Base-by-base conservation (phyloP, 23 tunicate genomes). In the Botrylloides violaceus region DNA sequence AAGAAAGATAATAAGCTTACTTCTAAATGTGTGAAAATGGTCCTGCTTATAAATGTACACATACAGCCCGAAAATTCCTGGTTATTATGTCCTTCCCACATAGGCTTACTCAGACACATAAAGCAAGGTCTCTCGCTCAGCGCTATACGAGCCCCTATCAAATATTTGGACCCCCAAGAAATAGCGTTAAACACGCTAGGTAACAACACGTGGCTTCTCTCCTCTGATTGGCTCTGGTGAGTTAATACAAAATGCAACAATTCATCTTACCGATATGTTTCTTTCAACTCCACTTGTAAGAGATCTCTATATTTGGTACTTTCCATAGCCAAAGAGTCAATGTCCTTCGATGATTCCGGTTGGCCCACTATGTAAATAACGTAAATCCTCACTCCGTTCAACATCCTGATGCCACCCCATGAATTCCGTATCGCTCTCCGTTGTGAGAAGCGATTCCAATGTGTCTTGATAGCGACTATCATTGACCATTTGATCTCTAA, bases 241-340 rank as follows among this genome's bases (percentile, higher is more conserved):
- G 68, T 87, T 26, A 87, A 73, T 3, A 64, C 75, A 19, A 79
- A 83, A 58, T 71, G 76, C 19, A 80, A 38, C 92, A 84, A 77
- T 60, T 58, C 58, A 58, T 18, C 21, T 43, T 43, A 43, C 53
- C 53, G 53, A 43, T 43, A 43, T 43, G 53, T 43, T 43, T 43
- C 53, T 15, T 43, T 43, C 53, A 43, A 7, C 12, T 43, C 15
- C 9, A 43, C 53, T 43, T 43, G 53, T 9, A 43, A 15, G 9
- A 43, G 15, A 43, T 43, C 53, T 43, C 53, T 15, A 15, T 43
- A 43, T 43, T 43, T 15, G 15, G 53, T 15, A 15, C 53, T 43
- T 43, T 43, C 53, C 53, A 15, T 15, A 9, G 9, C 15, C 53
- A 43, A 43, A 43, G 12, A 7, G 9, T 43, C 53, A 7, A 7